Base-by-base conservation (phyloP, 2,113 vertebrate species). In the Cynoglossus semilaevis region DNA sequence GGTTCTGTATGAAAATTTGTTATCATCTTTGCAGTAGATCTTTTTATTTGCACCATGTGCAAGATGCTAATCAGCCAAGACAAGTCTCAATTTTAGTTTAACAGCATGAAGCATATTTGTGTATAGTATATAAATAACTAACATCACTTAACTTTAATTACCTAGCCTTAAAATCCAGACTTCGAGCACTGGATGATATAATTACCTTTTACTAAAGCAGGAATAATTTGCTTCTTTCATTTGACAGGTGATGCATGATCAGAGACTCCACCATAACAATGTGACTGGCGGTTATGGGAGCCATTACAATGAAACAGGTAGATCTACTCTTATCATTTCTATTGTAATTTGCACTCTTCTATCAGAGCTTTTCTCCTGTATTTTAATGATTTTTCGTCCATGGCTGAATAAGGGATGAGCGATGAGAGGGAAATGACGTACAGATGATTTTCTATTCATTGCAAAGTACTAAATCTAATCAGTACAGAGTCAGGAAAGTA, bases 221-320 rank as follows among this genome's bases (percentile, higher is more conserved):
- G 22, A 29, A 77, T 45, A 13, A 61, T 72, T 67, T 57, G 3
- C 43, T 35, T 10, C 29, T 34, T 13, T 72, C 50, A 73, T 67
- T 55, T 72, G 64, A 48, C 80, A 91, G 91, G 74, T 82, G 63
- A 75, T 74, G 48, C 81, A 80, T 2, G 87, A 90, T 70, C 76
- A 90, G 58, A 84, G 79, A 64, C 36, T 77, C 58, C 87, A 88
- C 13, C 85, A 89, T 16, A 82, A 78, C 63, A 79, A 74, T 9
- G 54, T 85, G 67, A 74, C 87, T 1, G 67, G 79, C 35, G 77
- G 78, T 63, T 91, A 89, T 4, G 87, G 81, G 72, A 80, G 78
- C 76, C 88, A 90, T 71, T 85, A 85, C 78, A 85, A 86, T 61
- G 87, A 90, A 85, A 88, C 88, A 83, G 90, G 91, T 92, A 55